These are phyloP conservation scores for Microcebus murinus DNA, from an alignment of 2,113 vertebrate species.

Conservation along the genomic window DNA sequence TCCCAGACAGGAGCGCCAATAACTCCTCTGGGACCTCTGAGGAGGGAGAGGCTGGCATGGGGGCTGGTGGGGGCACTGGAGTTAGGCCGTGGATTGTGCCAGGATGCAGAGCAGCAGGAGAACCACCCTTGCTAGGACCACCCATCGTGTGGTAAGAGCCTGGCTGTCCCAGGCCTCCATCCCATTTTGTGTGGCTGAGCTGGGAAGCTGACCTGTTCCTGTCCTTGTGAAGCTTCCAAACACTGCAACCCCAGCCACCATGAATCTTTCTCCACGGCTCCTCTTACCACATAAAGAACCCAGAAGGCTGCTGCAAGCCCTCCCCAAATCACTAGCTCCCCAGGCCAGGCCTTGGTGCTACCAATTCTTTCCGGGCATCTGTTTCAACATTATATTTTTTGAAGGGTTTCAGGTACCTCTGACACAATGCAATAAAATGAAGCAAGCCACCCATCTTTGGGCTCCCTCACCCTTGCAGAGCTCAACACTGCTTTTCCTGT, in stretches of 20 bases:
- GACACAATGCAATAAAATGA: background rate
- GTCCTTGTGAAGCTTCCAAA: background rate
- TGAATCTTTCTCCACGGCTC: background rate
- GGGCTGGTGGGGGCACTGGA: fast-evolving
- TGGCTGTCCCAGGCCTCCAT: background rate
- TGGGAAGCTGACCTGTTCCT: background rate
- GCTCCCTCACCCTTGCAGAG: background rate
- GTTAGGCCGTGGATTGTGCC: background rate
- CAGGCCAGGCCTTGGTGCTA: background rate
- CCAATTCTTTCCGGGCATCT: background rate
- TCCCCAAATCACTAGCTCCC: background rate
- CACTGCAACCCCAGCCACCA: background rate
- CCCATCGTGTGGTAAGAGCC: background rate
- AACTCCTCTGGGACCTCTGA: background rate
- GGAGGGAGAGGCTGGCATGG: background rate
- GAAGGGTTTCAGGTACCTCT: background rate
- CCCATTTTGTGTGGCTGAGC: background rate
- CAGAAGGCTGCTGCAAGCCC: background rate
- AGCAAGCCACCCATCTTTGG: background rate
- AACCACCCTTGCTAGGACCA: background rate
- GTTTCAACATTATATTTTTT: background rate
- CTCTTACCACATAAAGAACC: background rate
- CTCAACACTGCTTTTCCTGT: background rate
- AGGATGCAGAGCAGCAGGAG: background rate
- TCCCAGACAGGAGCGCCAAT: background rate